These are phyloP conservation scores for Dinoponera quadriceps DNA, from an alignment of 1,140 invertebrate genomes.

Conservation along the genomic window DNA sequence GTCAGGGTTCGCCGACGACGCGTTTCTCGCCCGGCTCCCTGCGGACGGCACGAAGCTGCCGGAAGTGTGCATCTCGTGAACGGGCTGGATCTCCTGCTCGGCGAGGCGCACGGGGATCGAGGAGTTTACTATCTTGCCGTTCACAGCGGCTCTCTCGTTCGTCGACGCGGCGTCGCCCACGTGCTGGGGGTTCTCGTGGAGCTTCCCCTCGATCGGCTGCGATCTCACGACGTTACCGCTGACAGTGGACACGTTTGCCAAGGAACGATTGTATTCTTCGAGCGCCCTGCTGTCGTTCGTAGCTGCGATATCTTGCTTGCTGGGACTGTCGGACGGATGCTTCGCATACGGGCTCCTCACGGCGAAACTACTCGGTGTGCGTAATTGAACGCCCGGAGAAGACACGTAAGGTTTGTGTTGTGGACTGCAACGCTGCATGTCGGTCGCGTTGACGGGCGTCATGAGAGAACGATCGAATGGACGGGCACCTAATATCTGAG, in stretches of 20 bases:
- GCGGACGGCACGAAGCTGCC: not conserved
- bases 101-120: not conserved
- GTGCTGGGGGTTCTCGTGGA: not conserved
- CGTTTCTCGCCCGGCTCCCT: not conserved
- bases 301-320: not conserved
- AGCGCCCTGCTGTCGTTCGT: not conserved
- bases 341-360: constrained; percentile 67
- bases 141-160: not conserved
- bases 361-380: constrained; percentile 84
- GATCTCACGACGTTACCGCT: constrained; percentile 25
- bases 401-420: constrained; percentile 71
- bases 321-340: constrained; percentile 1
- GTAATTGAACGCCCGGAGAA: constrained; percentile 73
- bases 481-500: constrained; percentile 76
- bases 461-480: constrained; percentile 77
- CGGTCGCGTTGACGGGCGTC: constrained; percentile 80
- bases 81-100: constrained; percentile 16
- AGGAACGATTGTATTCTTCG: constrained; percentile 14
- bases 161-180: not conserved
- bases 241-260: not conserved
- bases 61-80: constrained; percentile 3
- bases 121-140: not conserved
- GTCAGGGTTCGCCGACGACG: not conserved
- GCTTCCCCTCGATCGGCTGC: constrained; percentile 25
- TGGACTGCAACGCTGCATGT: constrained; percentile 76